Conservation (phyloP, 2,113 vertebrate genomes). For the Propithecus coquereli region DNA sequence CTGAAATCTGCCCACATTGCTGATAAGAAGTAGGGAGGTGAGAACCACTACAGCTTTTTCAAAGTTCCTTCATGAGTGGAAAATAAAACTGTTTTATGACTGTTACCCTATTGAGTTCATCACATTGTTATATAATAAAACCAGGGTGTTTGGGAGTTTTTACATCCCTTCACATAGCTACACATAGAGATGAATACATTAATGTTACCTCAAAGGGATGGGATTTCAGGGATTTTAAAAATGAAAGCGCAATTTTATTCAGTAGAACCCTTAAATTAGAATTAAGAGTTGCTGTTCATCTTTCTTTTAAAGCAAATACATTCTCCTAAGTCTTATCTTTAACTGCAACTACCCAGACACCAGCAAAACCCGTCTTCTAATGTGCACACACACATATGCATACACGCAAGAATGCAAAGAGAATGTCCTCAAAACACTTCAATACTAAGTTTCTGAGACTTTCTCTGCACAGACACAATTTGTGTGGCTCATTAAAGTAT, state of each 20-base stretch:
- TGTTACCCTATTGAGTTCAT: background rate
- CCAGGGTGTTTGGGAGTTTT: background rate
- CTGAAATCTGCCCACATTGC: background rate
- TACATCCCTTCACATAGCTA: background rate
- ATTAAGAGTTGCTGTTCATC: background rate
- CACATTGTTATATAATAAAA: background rate
- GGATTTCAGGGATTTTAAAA: background rate
- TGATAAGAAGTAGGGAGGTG: background rate
- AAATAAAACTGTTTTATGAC: background rate
- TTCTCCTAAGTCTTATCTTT: background rate
- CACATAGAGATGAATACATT: background rate
- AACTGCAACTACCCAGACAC: background rate
- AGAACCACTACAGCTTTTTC: background rate
- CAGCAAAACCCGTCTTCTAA: background rate
- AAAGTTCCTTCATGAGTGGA: background rate
- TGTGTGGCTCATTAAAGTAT: constrained; percentile 42
- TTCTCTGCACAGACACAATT: constrained; percentile 27
- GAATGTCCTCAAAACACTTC: background rate
- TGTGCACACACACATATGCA: background rate
- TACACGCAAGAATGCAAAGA: background rate
- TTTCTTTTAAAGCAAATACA: background rate
- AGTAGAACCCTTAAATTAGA: background rate
- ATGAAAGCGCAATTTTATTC: background rate
- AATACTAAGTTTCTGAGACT: background rate
- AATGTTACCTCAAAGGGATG: background rate